Conservation (phyloP, 2,797 vertebrate species). For the Taenioides sp. region DNA sequence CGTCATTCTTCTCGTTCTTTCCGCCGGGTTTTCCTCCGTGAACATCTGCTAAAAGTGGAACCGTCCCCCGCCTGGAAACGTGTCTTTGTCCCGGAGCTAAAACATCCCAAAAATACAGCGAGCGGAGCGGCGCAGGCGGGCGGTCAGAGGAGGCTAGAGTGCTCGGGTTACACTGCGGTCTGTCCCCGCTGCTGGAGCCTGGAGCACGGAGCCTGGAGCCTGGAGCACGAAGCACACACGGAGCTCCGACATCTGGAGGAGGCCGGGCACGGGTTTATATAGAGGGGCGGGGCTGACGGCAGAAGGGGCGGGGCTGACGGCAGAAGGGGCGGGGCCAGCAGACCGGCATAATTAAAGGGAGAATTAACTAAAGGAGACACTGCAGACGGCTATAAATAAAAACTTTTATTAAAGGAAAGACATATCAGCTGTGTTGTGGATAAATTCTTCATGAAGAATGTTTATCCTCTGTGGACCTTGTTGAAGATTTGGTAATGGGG, state of each 20-base stretch:
- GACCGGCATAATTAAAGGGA: too few relatives aligned
- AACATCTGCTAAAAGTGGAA: constrained; percentile 53
- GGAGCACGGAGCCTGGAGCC: not conserved
- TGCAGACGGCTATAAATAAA: too few relatives aligned
- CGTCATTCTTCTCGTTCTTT: constrained; percentile 11
- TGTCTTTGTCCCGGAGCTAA: constrained; percentile 56
- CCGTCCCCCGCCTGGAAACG: constrained; percentile 47
- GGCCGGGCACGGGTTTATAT: not conserved
- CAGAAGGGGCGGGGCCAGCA: not conserved
- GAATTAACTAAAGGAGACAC: not conserved
- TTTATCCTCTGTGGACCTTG: too few relatives aligned
- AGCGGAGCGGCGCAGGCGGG: not conserved
- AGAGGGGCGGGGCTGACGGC: not conserved
- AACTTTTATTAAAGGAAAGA: too few relatives aligned
- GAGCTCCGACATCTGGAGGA: not conserved
- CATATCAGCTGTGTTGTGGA: too few relatives aligned
- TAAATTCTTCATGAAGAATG: too few relatives aligned
- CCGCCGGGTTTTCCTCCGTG: constrained; percentile 1
- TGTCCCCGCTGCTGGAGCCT: not conserved
- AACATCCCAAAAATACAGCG: constrained; percentile 61
- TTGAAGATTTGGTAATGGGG: too few relatives aligned
- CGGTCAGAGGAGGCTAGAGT: not conserved
- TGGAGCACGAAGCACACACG: not conserved
- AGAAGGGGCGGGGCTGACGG: not conserved
- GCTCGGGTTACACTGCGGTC: constrained; percentile 13